phyloP scores from a whole-genome alignment of 2,797 vertebrate species.

The Danio jaintianensis region DNA sequence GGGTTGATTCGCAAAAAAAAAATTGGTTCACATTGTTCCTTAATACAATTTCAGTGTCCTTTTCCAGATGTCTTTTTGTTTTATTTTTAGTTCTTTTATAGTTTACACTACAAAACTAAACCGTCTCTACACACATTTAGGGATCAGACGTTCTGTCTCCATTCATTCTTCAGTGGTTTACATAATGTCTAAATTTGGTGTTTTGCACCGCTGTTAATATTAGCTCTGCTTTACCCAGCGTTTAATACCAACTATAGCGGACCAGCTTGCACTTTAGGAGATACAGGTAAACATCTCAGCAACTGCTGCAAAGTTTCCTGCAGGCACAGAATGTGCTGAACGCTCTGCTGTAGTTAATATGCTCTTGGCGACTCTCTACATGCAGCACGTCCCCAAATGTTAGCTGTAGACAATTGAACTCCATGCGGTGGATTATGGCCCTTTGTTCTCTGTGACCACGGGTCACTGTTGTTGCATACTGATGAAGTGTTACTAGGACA shows the following conservation, averaged over 20 bases:
- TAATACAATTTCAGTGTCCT: conserved; percentile 11
- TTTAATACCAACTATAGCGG: background rate
- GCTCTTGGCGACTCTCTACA: conserved; percentile 4
- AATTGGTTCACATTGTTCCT: conserved; percentile 21
- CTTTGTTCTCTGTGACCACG: conserved; percentile 37
- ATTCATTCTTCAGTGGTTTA: background rate
- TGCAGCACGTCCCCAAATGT: conserved; percentile 25
- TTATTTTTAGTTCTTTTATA: background rate
- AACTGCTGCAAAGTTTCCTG: background rate
- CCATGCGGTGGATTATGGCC: conserved; percentile 33
- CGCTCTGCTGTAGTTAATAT: conserved; percentile 18
- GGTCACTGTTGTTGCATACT: conserved; percentile 42
- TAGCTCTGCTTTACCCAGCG: background rate
- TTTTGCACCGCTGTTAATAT: conserved; percentile 32
- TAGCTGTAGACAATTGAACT: conserved; percentile 45
- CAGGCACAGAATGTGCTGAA: background rate
- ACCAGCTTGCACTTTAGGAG: background rate
- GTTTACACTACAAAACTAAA: conserved; percentile 43
- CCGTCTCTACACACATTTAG: background rate
- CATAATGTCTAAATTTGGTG: background rate
- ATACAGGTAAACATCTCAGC: background rate
- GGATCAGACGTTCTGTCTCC: background rate
- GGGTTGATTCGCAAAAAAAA: conserved; percentile 27
- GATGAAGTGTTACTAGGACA: conserved; percentile 37
- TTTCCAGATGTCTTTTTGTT: conserved; percentile 1